Conservation (phyloP, 2,888 invertebrate species). For the Erpobdella octoculata region DNA sequence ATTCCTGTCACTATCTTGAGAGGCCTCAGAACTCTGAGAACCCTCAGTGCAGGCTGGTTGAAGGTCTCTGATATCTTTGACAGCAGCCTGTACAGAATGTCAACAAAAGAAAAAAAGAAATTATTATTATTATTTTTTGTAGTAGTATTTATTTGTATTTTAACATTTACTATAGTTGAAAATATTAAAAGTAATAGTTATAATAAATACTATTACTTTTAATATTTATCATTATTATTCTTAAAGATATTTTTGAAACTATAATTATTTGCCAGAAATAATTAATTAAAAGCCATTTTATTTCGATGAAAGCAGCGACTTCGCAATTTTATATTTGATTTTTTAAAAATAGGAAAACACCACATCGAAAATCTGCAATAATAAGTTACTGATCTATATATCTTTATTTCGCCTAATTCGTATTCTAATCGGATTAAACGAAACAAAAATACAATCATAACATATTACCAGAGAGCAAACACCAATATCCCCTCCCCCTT, state of each 20-base stretch:
- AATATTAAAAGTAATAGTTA: background rate
- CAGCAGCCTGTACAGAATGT: conserved; percentile 56
- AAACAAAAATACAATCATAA: too few species aligned
- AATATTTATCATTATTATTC: too few species aligned
- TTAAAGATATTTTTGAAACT: conserved; percentile 28
- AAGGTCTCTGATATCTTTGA: conserved; percentile 50
- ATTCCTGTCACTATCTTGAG: conserved; percentile 99
- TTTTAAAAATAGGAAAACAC: too few species aligned
- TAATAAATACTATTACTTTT: too few species aligned
- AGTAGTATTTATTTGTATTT: too few species aligned
- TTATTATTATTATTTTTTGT: too few species aligned
- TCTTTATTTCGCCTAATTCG: background rate
- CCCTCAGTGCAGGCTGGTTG: conserved; percentile 98
- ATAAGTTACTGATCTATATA: background rate
- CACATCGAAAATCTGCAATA: too few species aligned
- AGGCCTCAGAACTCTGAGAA: conserved; percentile 97
- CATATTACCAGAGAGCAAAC: background rate
- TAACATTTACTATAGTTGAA: too few species aligned
- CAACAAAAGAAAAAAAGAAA: conserved; percentile 30
- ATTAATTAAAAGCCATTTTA: too few species aligned
- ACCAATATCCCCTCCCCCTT: background rate
- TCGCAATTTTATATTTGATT: too few species aligned
- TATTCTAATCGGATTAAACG: background rate
- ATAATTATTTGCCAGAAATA: background rate
- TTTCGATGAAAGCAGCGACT: too few species aligned